These are phyloP conservation scores for Orchesellides sinensis DNA, from an alignment of 2,888 invertebrate genomes.

Conservation along the genomic window DNA sequence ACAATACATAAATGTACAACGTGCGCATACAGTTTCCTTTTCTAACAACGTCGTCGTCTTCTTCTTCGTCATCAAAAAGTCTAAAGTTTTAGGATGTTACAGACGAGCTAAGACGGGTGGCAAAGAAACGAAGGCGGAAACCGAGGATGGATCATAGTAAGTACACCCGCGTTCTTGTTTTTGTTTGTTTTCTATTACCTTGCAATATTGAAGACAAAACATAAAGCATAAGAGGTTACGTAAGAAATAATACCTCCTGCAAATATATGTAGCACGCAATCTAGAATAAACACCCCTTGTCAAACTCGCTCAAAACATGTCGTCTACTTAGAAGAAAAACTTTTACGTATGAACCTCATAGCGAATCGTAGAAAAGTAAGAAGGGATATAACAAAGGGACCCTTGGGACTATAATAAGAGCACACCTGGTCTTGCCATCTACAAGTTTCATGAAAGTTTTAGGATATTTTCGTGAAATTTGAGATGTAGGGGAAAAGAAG, in stretches of 20 bases:
- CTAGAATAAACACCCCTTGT: not conserved
- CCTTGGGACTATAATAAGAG: conserved; percentile 45
- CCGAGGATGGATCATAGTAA: too few species aligned
- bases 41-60: not conserved
- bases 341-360: not conserved
- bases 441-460: conserved; percentile 30
- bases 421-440: conserved; percentile 25
- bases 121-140: not conserved
- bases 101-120: not conserved
- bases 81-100: not conserved
- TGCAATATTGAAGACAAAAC: not conserved
- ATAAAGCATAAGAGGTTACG: conserved; percentile 4
- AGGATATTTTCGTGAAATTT: conserved; percentile 4
- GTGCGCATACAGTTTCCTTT: not conserved
- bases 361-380: not conserved
- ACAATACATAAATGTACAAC: too few species aligned
- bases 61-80: not conserved
- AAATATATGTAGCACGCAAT: not conserved
- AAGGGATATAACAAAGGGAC: conserved; percentile 32
- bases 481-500: not conserved
- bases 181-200: not conserved
- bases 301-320: conserved; percentile 14
- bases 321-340: not conserved
- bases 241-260: conserved; percentile 1
- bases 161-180: not conserved